Percentiles rank a stretch among this genome's conserved stretches.
These are phyloP conservation scores for Hesperia comma DNA, from an alignment of 2,888 invertebrate species.

Conservation along the genomic window DNA sequence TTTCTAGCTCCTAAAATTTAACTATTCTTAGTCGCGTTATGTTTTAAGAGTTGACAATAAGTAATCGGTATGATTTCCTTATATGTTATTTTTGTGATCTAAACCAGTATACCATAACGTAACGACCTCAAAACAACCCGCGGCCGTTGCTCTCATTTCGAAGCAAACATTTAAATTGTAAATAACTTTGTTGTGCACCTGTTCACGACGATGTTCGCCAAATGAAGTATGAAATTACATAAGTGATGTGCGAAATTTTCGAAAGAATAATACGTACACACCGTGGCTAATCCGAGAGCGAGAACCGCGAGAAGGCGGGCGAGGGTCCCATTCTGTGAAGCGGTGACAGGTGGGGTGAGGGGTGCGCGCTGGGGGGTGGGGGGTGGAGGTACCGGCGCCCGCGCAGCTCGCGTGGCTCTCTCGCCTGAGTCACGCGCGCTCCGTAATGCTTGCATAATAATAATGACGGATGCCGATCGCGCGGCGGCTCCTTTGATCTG, in stretches of 20 bases:
- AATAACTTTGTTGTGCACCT: constrained; percentile 46
- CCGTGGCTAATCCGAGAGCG: constrained; percentile 54
- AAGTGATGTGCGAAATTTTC: constrained; percentile 60
- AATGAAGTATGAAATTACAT: constrained; percentile 57
- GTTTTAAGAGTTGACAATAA: not conserved
- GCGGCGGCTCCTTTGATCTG: constrained; percentile 83
- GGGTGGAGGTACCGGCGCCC: constrained; percentile 65
- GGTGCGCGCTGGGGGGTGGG: constrained; percentile 47
- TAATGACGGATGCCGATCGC: constrained; percentile 85
- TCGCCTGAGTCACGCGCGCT: constrained; percentile 83
- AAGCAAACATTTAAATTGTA: constrained; percentile 51
- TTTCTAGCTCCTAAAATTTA: not conserved
- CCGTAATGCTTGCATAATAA: constrained; percentile 84
- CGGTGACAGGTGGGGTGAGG: constrained; percentile 52
- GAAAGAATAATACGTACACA: constrained; percentile 53
- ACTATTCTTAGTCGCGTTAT: not conserved
- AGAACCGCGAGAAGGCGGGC: constrained; percentile 31
- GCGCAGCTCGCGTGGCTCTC: constrained; percentile 81
- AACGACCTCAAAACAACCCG: constrained; percentile 29
- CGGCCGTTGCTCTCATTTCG: constrained; percentile 44
- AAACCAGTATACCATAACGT: constrained; percentile 35
- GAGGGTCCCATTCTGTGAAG: constrained; percentile 43
- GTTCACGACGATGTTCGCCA: constrained; percentile 45
- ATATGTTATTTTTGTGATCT: constrained; percentile 6
- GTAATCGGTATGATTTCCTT: not conserved